phyloP scores from a whole-genome alignment of 2,797 vertebrate genomes.

The Dendrocincla tyrannina region DNA sequence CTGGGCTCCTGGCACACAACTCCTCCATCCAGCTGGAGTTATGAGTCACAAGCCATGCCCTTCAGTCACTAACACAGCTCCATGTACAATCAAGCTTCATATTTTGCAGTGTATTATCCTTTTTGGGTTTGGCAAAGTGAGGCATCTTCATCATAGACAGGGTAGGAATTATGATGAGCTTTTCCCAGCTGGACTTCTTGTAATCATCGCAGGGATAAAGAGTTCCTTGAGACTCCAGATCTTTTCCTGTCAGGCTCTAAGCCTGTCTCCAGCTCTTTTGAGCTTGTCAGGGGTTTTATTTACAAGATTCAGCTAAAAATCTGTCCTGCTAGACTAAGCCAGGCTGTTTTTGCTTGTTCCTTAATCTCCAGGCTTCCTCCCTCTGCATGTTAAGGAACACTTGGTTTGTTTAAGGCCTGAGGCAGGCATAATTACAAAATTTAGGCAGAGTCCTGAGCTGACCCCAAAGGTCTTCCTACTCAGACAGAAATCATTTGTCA shows the following conservation, averaged over 20 bases:
- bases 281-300: constrained; percentile 37
- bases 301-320: constrained; percentile 47
- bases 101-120: neutral
- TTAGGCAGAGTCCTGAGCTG: constrained; percentile 67
- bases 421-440: constrained; percentile 72
- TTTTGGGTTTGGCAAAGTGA: neutral
- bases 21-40: neutral
- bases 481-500: constrained; percentile 76
- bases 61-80: neutral
- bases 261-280: neutral
- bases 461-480: constrained; percentile 73
- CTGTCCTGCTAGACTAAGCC: constrained; percentile 8
- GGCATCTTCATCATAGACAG: neutral
- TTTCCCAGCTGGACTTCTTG: constrained; percentile 51
- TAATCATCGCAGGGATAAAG: constrained; percentile 29
- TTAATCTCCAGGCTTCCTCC: constrained; percentile 44
- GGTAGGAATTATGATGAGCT: constrained; percentile 39
- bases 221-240: neutral
- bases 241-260: constrained; percentile 25
- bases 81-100: neutral
- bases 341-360: neutral
- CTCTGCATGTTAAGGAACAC: constrained; percentile 31
- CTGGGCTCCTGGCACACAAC: neutral
- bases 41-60: neutral
- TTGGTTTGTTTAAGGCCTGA: constrained; percentile 68